phyloP scores from a whole-genome alignment of 35 echinoderm and acorn worm species.

The Ophioderma brevispina region DNA sequence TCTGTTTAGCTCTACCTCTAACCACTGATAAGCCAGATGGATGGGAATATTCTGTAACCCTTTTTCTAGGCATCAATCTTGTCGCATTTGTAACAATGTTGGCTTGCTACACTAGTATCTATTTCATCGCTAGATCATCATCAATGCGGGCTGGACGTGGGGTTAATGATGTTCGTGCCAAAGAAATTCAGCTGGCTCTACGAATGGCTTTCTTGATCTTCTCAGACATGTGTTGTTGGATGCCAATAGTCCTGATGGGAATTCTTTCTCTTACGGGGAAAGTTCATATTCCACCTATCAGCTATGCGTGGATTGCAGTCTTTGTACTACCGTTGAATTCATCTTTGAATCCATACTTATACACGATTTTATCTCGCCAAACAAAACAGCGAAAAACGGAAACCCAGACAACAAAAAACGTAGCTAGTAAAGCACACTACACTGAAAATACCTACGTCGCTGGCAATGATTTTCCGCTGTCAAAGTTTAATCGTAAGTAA shows the following conservation, averaged over 20 bases:
- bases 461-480: too few species aligned
- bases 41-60: constrained; percentile 15
- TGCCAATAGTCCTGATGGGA: constrained; percentile 34
- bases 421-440: too few species aligned
- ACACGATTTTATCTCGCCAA: background rate
- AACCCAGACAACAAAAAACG: too few species aligned
- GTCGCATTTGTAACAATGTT: constrained; percentile 13
- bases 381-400: too few species aligned
- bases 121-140: background rate
- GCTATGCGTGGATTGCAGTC: constrained; percentile 33
- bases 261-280: background rate
- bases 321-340: constrained; percentile 26
- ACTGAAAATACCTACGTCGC: too few species aligned
- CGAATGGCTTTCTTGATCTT: constrained; percentile 24
- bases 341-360: constrained; percentile 18
- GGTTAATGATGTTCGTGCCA: background rate
- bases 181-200: constrained; percentile 11
- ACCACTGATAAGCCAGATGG: constrained; percentile 32
- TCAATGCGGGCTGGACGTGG: background rate
- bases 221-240: constrained; percentile 25
- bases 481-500: too few species aligned
- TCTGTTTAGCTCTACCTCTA: constrained; percentile 38
- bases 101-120: background rate
- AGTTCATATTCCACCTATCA: background rate
- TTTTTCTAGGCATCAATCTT: constrained; percentile 43